A percentile compares a stretch with the other conserved stretches of the same genome.
Conservation (phyloP, 2,888 invertebrate genomes). For the Tromatobia lineatoria region DNA sequence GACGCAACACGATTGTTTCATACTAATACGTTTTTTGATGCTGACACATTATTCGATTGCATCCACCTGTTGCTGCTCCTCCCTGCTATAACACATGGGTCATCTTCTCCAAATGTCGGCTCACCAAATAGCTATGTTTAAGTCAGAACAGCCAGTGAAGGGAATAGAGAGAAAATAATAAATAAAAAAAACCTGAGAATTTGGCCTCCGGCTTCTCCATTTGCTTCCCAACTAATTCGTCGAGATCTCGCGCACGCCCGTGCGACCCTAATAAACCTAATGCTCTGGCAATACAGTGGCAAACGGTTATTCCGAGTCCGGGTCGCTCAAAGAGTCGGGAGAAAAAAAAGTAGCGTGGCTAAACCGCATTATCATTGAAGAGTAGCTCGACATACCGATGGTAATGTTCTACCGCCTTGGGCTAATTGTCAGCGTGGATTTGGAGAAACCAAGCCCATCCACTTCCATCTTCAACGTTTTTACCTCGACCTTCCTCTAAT, state of each 20-base stretch:
- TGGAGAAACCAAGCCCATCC: constrained; percentile 12
- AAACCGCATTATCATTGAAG: constrained; percentile 30
- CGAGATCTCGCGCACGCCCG: constrained; percentile 74
- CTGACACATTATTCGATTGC: constrained; percentile 9
- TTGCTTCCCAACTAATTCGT: constrained; percentile 79
- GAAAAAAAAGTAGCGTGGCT: constrained; percentile 29
- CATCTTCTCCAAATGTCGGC: constrained; percentile 10
- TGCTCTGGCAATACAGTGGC: constrained; percentile 50
- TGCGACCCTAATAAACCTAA: constrained; percentile 76
- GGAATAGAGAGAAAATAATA: constrained; percentile 9
- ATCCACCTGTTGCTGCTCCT: constrained; percentile 29
- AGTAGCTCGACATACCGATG: constrained; percentile 26
- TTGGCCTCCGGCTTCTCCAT: constrained; percentile 76
- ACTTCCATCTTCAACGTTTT: not conserved
- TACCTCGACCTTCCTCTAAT: not conserved
- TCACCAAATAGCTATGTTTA: constrained; percentile 52
- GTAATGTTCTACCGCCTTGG: not conserved
- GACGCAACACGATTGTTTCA: not conserved
- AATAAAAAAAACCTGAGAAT: constrained; percentile 64
- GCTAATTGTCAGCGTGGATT: constrained; percentile 31
- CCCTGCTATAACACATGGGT: constrained; percentile 9
- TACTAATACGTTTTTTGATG: constrained; percentile 2
- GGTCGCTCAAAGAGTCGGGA: not conserved
- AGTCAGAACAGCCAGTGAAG: not conserved
- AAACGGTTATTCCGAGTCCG: constrained; percentile 60